These are phyloP conservation scores for Xestia rhomboidea DNA, from an alignment of 2,888 invertebrate genomes.

Conservation along the genomic window DNA sequence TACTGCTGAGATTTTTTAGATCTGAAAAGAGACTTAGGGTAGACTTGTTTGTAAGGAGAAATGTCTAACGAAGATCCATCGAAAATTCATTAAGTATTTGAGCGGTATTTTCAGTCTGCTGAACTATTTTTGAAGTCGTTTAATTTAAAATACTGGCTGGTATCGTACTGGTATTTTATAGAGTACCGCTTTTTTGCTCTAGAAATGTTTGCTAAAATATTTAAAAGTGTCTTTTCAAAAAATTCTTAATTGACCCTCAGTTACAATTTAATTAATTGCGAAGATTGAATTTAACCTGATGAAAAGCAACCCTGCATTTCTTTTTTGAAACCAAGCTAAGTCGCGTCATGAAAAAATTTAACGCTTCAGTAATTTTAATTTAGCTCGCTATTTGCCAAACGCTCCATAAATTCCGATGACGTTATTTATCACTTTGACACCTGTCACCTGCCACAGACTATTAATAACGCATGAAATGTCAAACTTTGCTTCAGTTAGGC, in stretches of 20 bases:
- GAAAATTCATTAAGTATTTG: not conserved
- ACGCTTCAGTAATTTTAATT: slow-evolving; percentile 33
- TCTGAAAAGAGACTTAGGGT: not conserved
- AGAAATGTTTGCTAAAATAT: not conserved
- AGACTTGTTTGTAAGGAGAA: not conserved
- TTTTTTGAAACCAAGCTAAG: not conserved
- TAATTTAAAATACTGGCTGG: not conserved
- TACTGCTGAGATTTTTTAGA: slow-evolving; percentile 28
- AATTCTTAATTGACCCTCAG: not conserved
- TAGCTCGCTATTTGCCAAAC: slow-evolving; percentile 22
- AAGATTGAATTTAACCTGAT: not conserved
- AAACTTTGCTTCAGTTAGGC: slow-evolving; percentile 34
- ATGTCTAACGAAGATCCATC: not conserved
- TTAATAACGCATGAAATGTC: slow-evolving; percentile 44
- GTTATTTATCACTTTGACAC: slow-evolving; percentile 60
- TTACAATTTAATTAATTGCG: not conserved
- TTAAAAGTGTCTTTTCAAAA: not conserved
- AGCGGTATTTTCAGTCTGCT: not conserved
- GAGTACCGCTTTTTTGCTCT: not conserved
- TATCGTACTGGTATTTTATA: not conserved
- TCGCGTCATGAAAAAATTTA: slow-evolving; percentile 21
- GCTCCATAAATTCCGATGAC: slow-evolving; percentile 41
- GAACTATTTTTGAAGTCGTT: not conserved
- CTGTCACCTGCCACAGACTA: slow-evolving; percentile 58
- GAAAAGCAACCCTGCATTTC: not conserved